Evolutionary conservation across 1,140 invertebrate species (phyloP).

Genomic region (Lamellibrachia luymesi): DNA sequence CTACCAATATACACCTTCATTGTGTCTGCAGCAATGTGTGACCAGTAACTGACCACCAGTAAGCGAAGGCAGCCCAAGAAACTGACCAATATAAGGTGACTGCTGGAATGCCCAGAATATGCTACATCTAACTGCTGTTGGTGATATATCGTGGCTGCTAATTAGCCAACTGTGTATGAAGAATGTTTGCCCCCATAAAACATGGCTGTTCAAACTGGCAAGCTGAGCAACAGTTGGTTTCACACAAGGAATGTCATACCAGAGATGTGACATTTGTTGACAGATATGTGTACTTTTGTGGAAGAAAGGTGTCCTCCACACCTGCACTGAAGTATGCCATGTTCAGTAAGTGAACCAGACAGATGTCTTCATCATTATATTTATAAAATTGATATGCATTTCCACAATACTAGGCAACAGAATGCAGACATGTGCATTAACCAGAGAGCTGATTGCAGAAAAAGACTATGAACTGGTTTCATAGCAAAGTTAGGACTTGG

Average conservation of each 20-base stretch:
- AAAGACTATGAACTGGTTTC: too few species aligned
- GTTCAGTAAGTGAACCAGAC: background rate
- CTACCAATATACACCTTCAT: background rate
- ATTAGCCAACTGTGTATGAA: background rate
- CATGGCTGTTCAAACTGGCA: background rate
- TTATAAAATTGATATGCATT: background rate
- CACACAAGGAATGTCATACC: background rate
- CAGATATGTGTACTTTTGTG: background rate
- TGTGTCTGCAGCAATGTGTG: background rate
- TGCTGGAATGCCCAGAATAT: background rate
- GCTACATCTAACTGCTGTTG: background rate
- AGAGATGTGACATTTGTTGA: background rate
- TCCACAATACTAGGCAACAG: too few species aligned
- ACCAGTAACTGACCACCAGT: background rate
- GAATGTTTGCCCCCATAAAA: background rate
- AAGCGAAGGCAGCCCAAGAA: background rate
- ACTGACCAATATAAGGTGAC: background rate
- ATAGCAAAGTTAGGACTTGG: too few species aligned
- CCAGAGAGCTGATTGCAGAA: too few species aligned
- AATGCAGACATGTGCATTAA: too few species aligned
- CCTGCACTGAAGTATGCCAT: background rate
- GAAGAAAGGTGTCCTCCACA: background rate
- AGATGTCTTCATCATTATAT: background rate
- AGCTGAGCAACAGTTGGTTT: background rate
- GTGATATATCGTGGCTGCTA: background rate